Percentiles rank a stretch among this genome's conserved stretches.
Evolutionary conservation across 2,797 vertebrate species (phyloP).

Genomic region (Clamator glandarius): DNA sequence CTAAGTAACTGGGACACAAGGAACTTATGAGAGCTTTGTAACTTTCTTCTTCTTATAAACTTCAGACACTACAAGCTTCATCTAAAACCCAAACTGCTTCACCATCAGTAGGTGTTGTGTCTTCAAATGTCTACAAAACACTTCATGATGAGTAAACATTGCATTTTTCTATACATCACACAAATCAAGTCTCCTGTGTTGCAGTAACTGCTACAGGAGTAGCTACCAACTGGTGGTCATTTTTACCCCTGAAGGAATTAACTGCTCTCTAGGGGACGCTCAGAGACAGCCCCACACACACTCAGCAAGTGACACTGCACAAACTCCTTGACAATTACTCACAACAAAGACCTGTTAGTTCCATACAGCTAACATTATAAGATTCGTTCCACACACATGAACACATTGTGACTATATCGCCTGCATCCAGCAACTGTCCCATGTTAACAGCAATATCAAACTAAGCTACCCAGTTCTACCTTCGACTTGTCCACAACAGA

Average conservation of each 20-base stretch:
- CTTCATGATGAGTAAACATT: accelerated
- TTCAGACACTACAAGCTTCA: background rate
- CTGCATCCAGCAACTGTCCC: background rate
- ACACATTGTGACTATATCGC: background rate
- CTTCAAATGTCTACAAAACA: background rate
- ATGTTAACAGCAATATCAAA: accelerated
- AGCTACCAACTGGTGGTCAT: background rate
- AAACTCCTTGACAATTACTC: background rate
- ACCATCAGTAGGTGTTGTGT: accelerated
- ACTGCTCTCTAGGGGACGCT: background rate
- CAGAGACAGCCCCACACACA: background rate
- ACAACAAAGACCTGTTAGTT: background rate
- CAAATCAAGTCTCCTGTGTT: background rate
- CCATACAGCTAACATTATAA: accelerated
- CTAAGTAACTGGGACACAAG: background rate
- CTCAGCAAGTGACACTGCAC: background rate
- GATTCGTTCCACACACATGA: accelerated
- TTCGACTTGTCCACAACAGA: background rate
- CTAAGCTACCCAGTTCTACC: background rate
- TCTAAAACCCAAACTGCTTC: background rate
- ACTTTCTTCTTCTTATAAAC: background rate
- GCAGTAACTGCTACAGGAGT: accelerated
- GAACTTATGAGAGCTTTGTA: background rate
- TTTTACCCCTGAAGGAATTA: background rate
- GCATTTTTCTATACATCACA: background rate